These are phyloP conservation scores for Macrostomum lignano DNA, from an alignment of 1,140 invertebrate species.

Conservation along the genomic window DNA sequence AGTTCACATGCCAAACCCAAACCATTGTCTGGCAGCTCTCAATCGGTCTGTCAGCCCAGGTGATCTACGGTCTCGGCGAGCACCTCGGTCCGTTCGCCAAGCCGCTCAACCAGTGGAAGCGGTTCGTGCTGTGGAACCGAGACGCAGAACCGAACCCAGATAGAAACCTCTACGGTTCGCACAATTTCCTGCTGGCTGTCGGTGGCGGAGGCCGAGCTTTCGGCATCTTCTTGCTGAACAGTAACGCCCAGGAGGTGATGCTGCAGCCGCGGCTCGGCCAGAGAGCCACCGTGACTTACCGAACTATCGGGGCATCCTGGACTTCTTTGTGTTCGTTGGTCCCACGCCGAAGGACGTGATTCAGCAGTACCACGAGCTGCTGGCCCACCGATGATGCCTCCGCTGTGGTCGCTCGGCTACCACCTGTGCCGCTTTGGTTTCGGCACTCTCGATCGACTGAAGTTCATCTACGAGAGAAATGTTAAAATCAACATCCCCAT, in stretches of 20 bases:
- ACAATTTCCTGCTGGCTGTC: slow-evolving; percentile 45
- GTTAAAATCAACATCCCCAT: slow-evolving; percentile 40
- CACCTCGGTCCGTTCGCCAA: too few relatives aligned
- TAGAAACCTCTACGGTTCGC: slow-evolving; percentile 46
- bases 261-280: slow-evolving; percentile 11
- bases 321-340: slow-evolving; percentile 21
- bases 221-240: slow-evolving; percentile 19
- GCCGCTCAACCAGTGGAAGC: not conserved
- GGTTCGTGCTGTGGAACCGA: slow-evolving; percentile 4
- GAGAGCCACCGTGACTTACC: slow-evolving; percentile 15
- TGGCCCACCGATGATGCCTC: slow-evolving; percentile 53
- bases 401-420: slow-evolving; percentile 58
- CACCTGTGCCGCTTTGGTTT: too few relatives aligned
- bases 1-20: too few relatives aligned
- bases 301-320: slow-evolving; percentile 21
- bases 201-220: slow-evolving; percentile 29
- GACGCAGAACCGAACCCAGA: slow-evolving; percentile 4
- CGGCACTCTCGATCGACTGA: slow-evolving; percentile 11
- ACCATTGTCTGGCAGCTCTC: too few relatives aligned
- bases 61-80: too few relatives aligned
- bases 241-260: slow-evolving; percentile 15
- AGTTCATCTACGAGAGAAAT: slow-evolving; percentile 33
- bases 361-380: slow-evolving; percentile 40
- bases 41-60: too few relatives aligned
- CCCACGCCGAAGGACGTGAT: slow-evolving; percentile 38